These are phyloP conservation scores for Tokudaia tokunoshimensis DNA, from an alignment of 2,797 vertebrate species.

Conservation along the genomic window DNA sequence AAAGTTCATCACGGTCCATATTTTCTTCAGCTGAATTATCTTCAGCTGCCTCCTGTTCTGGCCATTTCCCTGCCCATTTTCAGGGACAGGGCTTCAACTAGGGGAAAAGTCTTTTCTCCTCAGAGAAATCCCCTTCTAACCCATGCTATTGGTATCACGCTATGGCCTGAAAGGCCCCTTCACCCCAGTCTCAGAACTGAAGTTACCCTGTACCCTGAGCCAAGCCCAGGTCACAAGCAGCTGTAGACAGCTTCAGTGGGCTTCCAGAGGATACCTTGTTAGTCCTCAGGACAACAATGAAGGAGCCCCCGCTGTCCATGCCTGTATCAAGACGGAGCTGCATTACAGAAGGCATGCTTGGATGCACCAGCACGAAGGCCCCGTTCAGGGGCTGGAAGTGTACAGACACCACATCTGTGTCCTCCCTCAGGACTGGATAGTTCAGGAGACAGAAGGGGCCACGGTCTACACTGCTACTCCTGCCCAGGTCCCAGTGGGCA, in stretches of 20 bases:
- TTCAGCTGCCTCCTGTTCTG: too few relatives aligned
- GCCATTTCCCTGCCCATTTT: background rate
- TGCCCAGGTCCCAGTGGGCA: background rate
- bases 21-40: too few relatives aligned
- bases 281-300: conserved; percentile 91
- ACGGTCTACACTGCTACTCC: background rate
- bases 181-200: background rate
- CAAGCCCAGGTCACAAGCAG: background rate
- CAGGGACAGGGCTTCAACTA: background rate
- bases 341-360: conserved; percentile 90
- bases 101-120: background rate
- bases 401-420: conserved; percentile 93
- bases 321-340: conserved; percentile 90
- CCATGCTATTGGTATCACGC: background rate
- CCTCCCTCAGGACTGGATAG: conserved; percentile 92
- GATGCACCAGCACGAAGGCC: conserved; percentile 86
- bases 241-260: background rate
- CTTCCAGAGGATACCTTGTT: conserved; percentile 88
- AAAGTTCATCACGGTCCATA: too few relatives aligned
- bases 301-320: conserved; percentile 93
- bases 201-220: background rate
- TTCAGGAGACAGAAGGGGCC: conserved; percentile 89
- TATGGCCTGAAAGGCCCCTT: background rate
- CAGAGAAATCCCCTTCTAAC: background rate
- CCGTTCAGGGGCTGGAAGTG: conserved; percentile 90